Evolutionary conservation across 2,113 vertebrate species (phyloP), one percentile per base, ranked within the genome.

Genomic region (Hemibates koningsi): DNA sequence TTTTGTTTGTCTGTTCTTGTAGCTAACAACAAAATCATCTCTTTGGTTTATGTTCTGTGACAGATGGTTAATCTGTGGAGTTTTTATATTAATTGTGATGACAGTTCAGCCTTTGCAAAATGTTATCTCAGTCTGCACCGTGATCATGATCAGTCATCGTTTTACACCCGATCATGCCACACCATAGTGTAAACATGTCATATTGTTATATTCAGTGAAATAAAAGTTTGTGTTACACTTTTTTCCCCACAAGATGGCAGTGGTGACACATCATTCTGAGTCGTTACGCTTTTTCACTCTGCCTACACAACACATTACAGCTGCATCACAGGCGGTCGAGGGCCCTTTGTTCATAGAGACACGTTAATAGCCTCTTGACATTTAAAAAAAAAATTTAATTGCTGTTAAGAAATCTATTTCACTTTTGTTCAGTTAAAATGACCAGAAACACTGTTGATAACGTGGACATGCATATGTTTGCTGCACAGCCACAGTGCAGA

Each of bases 231-330:
- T 54, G 73, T 36, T 93, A 61, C 88, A 41, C 61, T 4, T 78
- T n/a, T 19, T 82, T 53, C 38, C 34, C 93, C 95, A 93, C 95
- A 82, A 93, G 95, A 86, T 95, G 95, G 92, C 91, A 88, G 71
- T 86, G 79, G 81, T 80, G 4, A 38, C 91, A 80, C 83, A 92
- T 38, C 13, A 14, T 76, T 76, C 14, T 29, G 71, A 32, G 71
- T 24, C 11, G 3, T 54, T n/a, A 53, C 3, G 8, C 50, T n/a
- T 4, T 52, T 50, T 50, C 17, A 53, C 52, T n/a, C 52, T 53
- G 19, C 14, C 36, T 1, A 10, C 21, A 45, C 38, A 2, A 17
- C 68, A 73, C 68, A 29, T 73, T 73, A 45, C 21, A 3, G 68
- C 41, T 45, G 68, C 13, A 73, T 45, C 38, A 43, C 66, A 71